phyloP scores from a whole-genome alignment of 2,797 vertebrate species.

The Phoxinus dragarum region DNA sequence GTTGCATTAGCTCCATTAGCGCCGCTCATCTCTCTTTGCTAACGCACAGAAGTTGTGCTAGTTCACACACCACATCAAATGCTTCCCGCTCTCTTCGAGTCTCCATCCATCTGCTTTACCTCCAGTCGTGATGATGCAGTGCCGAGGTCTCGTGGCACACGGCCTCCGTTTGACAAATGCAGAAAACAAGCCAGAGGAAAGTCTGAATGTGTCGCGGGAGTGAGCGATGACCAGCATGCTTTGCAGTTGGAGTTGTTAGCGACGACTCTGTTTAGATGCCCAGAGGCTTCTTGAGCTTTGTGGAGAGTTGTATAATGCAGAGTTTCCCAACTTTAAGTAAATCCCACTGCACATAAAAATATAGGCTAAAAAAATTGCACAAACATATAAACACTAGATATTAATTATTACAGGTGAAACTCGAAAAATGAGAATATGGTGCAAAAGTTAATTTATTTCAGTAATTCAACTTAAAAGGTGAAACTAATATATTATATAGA shows the following conservation, averaged over 20 bases:
- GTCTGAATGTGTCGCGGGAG: conserved; percentile 42
- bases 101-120: conserved; percentile 26
- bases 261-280: conserved; percentile 47
- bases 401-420: too few relatives aligned
- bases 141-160: conserved; percentile 46
- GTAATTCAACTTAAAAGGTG: too few relatives aligned
- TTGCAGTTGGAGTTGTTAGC: conserved; percentile 35
- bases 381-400: too few relatives aligned
- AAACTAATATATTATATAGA: too few relatives aligned
- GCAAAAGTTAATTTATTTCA: too few relatives aligned
- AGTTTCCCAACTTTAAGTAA: too few relatives aligned
- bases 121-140: conserved; percentile 50
- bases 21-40: not conserved
- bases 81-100: conserved; percentile 12
- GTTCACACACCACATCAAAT: conserved; percentile 27
- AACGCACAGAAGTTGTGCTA: conserved; percentile 42
- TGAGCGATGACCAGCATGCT: conserved; percentile 47
- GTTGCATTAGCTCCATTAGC: conserved; percentile 50
- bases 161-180: conserved; percentile 56
- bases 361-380: too few relatives aligned
- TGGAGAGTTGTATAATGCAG: not conserved
- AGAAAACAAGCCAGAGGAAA: conserved; percentile 56
- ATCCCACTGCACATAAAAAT: too few relatives aligned
- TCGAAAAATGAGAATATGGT: too few relatives aligned
- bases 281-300: not conserved